Evolutionary conservation across 2,797 vertebrate genomes (phyloP), one percentile per base, ranked within the genome.

Genomic region (Tolypeutes matacus): DNA sequence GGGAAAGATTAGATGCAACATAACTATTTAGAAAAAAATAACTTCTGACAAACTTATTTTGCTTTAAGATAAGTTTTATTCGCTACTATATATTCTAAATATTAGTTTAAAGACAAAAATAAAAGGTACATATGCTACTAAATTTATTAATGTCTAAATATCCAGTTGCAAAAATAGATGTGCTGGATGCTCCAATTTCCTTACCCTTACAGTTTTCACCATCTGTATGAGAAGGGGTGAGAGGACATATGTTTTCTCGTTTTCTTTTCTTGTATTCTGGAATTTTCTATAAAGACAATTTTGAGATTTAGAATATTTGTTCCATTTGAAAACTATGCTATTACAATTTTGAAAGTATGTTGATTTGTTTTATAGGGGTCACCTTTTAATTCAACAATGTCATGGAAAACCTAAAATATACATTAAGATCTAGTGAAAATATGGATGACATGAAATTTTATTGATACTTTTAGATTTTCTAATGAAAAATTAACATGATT

Each of bases 391-490:
- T 84, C 84, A 84, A 31, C 34, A 78, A n/a, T 70, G 64, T 31
- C 25, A 56, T 39, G 97, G 94, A 97, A 97, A 98, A 96, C 93
- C 93, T 93, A 93, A 95, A 93, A 95, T 88, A n/a, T 92, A 84
- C 95, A 97, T 98, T 97, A 97, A 91, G 95, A 97, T 95, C 94
- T 95, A 98, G 95, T 96, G 97, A 98, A 96, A 97, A 98, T 97
- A 95, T 97, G 97, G 97, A 98, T 98, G 96, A 97, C 94, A 95
- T 96, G 31, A 91, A 94, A 91, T 94, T 92, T 94, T 96, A 96
- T 21, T 96, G 56, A 93, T 95, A 92, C 17, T 73, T 98, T 97
- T 90, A 86, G 10, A 92, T 29, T 72, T 96, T 88, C 53, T 29
- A 96, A 83, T 82, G 49, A 84, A 77, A 83, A 96, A 95, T 97